Percentiles rank a stretch among this genome's conserved stretches.
Conservation (phyloP, 2,797 vertebrate species). For the Malurus leucopterus region DNA sequence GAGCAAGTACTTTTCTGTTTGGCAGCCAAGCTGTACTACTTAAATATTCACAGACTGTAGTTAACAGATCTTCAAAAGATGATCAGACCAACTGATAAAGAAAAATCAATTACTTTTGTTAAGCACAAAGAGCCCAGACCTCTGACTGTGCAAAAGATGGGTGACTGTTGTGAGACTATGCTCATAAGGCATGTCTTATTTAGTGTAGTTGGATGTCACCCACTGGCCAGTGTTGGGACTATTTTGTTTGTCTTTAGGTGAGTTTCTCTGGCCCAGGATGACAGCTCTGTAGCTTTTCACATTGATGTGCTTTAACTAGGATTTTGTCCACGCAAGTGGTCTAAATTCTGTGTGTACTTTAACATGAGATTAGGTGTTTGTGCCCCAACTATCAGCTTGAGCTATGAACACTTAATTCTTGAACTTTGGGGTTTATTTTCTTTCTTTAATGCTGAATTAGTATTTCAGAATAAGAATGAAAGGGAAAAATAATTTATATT, state of each 20-base stretch:
- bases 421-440: neutral
- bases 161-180: fast-evolving
- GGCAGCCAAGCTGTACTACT: neutral
- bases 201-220: neutral
- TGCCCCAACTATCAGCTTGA: neutral
- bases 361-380: neutral
- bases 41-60: neutral
- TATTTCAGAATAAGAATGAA: neutral
- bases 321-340: neutral
- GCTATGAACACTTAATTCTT: neutral
- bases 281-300: neutral
- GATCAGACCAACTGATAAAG: neutral
- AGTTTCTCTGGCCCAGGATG: neutral
- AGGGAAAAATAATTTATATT: neutral
- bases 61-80: neutral
- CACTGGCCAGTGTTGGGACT: neutral
- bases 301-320: neutral
- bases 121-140: neutral
- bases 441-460: neutral
- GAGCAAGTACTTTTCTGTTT: neutral
- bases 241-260: neutral
- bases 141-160: neutral
- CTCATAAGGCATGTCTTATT: neutral
- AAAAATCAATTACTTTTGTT: neutral
- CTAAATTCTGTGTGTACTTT: neutral